These are phyloP conservation scores for Pelagia noctiluca DNA, from an alignment of 30 jellyfish, hydroid and myxozoan species.

Conservation along the genomic window DNA sequence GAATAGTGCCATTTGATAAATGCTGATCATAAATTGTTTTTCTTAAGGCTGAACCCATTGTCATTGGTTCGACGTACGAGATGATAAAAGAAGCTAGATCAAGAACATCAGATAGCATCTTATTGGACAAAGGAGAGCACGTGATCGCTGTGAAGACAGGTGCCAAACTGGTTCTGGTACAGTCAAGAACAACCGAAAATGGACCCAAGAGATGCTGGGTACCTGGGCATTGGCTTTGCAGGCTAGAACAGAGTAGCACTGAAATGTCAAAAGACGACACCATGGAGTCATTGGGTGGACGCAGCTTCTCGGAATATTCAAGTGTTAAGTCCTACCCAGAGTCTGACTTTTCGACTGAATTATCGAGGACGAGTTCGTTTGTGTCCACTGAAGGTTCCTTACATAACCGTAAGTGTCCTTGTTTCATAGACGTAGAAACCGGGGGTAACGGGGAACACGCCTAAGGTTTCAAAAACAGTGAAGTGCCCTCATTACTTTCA, in stretches of 20 bases:
- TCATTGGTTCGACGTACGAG: slow-evolving; percentile 70
- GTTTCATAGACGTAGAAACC: no score
- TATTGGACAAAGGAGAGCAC: slow-evolving; percentile 74
- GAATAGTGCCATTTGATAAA: no score
- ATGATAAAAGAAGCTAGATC: slow-evolving; percentile 60
- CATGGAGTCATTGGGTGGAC: slow-evolving; percentile 61
- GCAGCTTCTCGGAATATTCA: slow-evolving; percentile 54
- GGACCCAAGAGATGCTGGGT: slow-evolving; percentile 93
- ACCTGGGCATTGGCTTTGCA: slow-evolving; percentile 79
- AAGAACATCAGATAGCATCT: slow-evolving; percentile 54
- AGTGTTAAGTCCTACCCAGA: slow-evolving; percentile 61
- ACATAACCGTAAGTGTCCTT: slow-evolving; percentile 52
- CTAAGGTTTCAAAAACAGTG: no score
- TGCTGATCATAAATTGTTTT: neutral
- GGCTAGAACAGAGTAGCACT: neutral
- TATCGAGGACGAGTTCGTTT: slow-evolving; percentile 53
- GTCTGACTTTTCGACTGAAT: slow-evolving; percentile 61
- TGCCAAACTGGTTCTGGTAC: slow-evolving; percentile 75
- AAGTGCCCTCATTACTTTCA: no score
- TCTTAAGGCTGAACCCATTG: slow-evolving; percentile 30
- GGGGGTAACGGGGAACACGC: no score
- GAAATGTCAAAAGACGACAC: slow-evolving; percentile 16
- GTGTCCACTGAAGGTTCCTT: slow-evolving; percentile 46
- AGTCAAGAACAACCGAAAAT: slow-evolving; percentile 62
- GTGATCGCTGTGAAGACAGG: slow-evolving; percentile 85